A percentile compares a stretch with the other conserved stretches of the same genome.
Evolutionary conservation across 2,113 vertebrate species (phyloP).

Genomic region (Telmatochromis bifrenatus): DNA sequence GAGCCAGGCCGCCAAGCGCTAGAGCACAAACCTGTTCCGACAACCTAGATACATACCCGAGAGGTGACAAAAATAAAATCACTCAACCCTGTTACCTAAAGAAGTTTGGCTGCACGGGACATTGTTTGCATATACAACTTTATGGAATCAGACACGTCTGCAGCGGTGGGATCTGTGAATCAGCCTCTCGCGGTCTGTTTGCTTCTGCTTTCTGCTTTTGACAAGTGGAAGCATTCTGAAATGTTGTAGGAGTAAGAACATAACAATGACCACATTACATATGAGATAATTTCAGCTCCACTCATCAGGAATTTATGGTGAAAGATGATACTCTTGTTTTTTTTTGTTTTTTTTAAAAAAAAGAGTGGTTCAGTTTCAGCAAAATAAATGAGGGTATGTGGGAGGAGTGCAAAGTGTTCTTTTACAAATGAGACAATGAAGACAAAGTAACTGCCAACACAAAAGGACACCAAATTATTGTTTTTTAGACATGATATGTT

Average conservation of each 20-base stretch:
- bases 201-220: background rate
- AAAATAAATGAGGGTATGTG: background rate
- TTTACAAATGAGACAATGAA: background rate
- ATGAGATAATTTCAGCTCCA: background rate
- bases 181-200: background rate
- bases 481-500: background rate
- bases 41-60: constrained; percentile 38
- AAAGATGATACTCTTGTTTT: background rate
- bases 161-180: background rate
- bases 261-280: background rate
- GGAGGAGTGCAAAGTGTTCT: background rate
- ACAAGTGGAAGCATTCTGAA: background rate
- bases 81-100: background rate
- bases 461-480: background rate
- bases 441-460: background rate
- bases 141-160: background rate
- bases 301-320: background rate
- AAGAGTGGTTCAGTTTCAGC: background rate
- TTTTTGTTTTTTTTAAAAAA: background rate
- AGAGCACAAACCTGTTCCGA: constrained; percentile 35
- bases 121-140: background rate
- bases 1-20: background rate
- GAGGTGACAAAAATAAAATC: background rate
- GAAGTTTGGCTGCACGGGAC: background rate
- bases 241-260: background rate